phyloP scores from a whole-genome alignment of 2,797 vertebrate species.

The Heterohyrax brucei region DNA sequence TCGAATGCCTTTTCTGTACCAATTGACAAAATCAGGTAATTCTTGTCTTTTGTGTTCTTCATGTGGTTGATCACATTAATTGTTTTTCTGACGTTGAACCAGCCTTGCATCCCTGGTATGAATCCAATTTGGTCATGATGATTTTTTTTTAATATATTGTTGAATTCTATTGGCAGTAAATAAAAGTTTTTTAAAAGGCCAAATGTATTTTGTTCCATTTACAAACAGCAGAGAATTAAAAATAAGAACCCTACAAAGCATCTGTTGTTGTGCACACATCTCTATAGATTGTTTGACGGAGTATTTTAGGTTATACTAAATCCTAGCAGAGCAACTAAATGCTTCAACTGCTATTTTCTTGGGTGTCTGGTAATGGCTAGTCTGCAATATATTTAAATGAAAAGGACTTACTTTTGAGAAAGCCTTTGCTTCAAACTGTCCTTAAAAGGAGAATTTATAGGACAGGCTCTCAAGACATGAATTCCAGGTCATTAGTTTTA shows the following conservation, averaged over 20 bases:
- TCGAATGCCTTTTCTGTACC: too few species aligned
- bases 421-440: slow-evolving; percentile 49
- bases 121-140: too few species aligned
- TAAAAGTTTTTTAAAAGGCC: not conserved
- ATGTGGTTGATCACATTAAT: too few species aligned
- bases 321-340: slow-evolving; percentile 34
- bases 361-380: slow-evolving; percentile 45
- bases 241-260: slow-evolving; percentile 50
- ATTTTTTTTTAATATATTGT: too few species aligned
- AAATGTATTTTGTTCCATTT: slow-evolving; percentile 55
- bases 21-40: too few species aligned
- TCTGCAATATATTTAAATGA: slow-evolving; percentile 64
- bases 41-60: too few species aligned
- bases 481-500: slow-evolving; percentile 70
- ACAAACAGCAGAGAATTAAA: slow-evolving; percentile 22
- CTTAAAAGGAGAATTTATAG: slow-evolving; percentile 61
- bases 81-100: too few species aligned
- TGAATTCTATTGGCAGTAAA: too few species aligned
- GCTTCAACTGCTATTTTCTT: not conserved
- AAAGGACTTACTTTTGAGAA: slow-evolving; percentile 66
- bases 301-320: slow-evolving; percentile 58
- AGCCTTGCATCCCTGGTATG: too few species aligned
- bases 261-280: not conserved
- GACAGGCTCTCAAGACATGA: slow-evolving; percentile 65
- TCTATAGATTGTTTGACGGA: not conserved